Evolutionary conservation across 2,113 vertebrate genomes (phyloP), one percentile per base, ranked within the genome.

Genomic region (Microtus pennsylvanicus): DNA sequence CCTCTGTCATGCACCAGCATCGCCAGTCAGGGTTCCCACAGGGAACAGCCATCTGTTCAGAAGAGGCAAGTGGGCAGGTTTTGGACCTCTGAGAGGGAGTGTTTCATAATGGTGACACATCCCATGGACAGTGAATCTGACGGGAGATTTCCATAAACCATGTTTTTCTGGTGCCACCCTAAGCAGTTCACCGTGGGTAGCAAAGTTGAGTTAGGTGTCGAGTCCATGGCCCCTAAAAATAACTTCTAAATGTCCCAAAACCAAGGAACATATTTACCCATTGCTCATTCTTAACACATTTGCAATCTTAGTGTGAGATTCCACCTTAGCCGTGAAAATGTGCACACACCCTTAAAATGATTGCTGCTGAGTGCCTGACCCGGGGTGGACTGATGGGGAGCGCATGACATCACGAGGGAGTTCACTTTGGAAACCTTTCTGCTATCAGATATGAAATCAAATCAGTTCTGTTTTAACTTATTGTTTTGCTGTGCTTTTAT

Each of bases 381-480:
- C 76, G 61, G 50, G 13, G 35, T 47, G 72, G 22, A 74, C 85
- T 77, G 89, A 72, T 76, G 72, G 70, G 93, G 72, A 88, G 85
- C 75, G 65, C 82, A 77, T 94, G 33, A 83, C 76, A 83, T 87
- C 30, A 42, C 70, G 38, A 94, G 67, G 52, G 24, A 82, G 52
- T 75, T 87, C 24, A n/a, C 86, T 96, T 96, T 70, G 81, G 42
- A 93, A 89, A 72, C 72, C 65, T 95, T 93, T 58, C 61, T 93
- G 38, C 83, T 80, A 45, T 80, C 50, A 28, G 93, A 89, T 90
- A 58, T 61, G 28, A 87, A 82, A 72, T 33, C 52, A 92, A 92
- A 90, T 67, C 87, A 88, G 78, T 95, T 24, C n/a, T 28, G 26
- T 90, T 95, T 96, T 92, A 95, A 86, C 67, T 94, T 67, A 81